Conservation (phyloP, 2,113 vertebrate species). For the Takifugu bimaculatus region DNA sequence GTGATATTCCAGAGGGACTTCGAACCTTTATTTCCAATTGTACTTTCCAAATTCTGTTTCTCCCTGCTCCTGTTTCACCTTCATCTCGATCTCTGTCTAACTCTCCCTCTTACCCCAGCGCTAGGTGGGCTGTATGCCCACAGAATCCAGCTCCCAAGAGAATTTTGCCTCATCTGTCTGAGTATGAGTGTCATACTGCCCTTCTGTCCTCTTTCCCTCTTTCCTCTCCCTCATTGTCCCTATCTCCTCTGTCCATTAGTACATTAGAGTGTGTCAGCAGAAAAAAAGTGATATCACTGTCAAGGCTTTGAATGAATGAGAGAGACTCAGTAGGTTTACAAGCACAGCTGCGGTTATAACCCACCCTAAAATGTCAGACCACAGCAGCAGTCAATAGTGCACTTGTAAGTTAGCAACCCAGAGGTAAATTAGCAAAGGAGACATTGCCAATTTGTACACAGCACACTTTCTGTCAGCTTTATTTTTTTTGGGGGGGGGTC, state of each 20-base stretch:
- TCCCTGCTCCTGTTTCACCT: conserved; percentile 51
- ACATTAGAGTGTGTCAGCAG: conserved; percentile 46
- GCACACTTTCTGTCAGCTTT: too few species aligned
- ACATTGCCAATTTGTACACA: too few species aligned
- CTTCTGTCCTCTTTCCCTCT: conserved; percentile 19
- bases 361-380: too few species aligned
- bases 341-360: background rate
- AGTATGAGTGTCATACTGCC: conserved; percentile 24
- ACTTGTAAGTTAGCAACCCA: too few species aligned
- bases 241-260: conserved; percentile 46
- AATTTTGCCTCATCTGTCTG: conserved; percentile 20
- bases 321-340: background rate
- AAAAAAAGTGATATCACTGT: conserved; percentile 30
- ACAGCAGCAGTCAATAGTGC: too few species aligned
- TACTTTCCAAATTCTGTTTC: conserved; percentile 9
- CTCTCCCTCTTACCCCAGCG: conserved; percentile 10
- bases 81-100: conserved; percentile 30
- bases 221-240: conserved; percentile 31
- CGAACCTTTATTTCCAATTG: conserved; percentile 19
- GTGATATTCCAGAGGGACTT: background rate
- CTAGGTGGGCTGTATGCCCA: conserved; percentile 42
- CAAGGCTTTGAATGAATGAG: conserved; percentile 17
- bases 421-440: too few species aligned
- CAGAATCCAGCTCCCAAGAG: conserved; percentile 45
- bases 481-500: too few species aligned